These are phyloP conservation scores for Ceyx melanurus DNA, from an alignment of 2,113 vertebrate genomes.

Conservation along the genomic window DNA sequence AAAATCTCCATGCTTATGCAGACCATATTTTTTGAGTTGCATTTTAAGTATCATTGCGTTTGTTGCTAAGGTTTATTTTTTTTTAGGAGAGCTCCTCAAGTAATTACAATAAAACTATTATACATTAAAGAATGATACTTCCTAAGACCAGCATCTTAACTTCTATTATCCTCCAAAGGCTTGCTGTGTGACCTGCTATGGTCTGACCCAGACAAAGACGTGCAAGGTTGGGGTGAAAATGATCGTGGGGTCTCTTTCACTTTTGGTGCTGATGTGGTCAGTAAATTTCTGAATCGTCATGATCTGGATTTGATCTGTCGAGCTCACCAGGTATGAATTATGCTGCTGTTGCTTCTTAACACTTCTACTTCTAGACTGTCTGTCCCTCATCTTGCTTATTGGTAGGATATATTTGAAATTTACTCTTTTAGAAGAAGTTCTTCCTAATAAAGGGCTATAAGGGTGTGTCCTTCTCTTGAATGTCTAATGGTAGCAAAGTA, in stretches of 20 bases:
- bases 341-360: neutral
- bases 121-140: neutral
- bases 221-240: constrained; percentile 98
- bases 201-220: constrained; percentile 98
- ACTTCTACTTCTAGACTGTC: neutral
- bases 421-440: neutral
- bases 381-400: neutral
- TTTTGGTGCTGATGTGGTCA: constrained; percentile 97
- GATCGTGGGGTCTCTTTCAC: constrained; percentile 98
- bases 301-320: constrained; percentile 99
- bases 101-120: neutral
- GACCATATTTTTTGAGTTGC: accelerated
- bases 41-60: neutral
- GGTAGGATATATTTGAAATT: neutral
- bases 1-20: neutral
- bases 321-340: constrained; percentile 90
- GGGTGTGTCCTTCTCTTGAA: neutral
- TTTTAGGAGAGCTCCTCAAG: neutral
- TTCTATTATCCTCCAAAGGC: constrained; percentile 74
- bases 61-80: neutral
- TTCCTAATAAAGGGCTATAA: neutral
- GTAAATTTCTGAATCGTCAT: constrained; percentile 98
- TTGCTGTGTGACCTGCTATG: constrained; percentile 96
- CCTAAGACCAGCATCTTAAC: neutral
- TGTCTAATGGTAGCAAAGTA: neutral